Evolutionary conservation across 92 coral and sea anemone species (phyloP), one percentile per base, ranked within the genome.

Genomic region (Actinostola sp.): DNA sequence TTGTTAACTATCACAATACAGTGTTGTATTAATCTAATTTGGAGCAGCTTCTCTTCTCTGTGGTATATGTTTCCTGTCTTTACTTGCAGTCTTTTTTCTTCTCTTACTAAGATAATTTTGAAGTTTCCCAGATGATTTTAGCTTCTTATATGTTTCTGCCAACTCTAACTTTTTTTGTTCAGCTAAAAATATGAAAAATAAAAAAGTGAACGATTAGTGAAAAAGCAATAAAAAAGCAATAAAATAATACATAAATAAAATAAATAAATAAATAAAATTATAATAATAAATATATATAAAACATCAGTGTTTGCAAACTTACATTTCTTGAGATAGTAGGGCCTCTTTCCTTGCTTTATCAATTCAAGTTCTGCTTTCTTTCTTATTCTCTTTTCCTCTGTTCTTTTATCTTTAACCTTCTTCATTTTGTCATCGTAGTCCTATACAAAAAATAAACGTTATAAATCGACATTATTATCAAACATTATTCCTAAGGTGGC

Each of bases 341-440:
- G 99, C 63, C 66, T 92, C 72, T 95, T 95, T 46, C 99, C 99
- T 57, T 95, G 90, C 65, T 95, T 91, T 29, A 95, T 84, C 46
- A 91, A 77, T 56, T 88, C 92, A 38, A 83, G 52, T 73, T 95
- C 99, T 41, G 81, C 74, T 77, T 88, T 78, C 67, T 86, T 95
- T 42, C 92, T 83, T 62, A 82, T 77, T 52, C 39, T 84, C 32
- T 66, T 86, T 36, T 70, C 88, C 53, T 95, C 92, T 52, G 82
- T 85, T 49, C 49, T 72, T 39, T 52, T 62, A 32, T 83, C 91
- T 45, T 51, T 72, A 0, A 75, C 50, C 50, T 88, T 88, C 33
- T 72, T 78, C 3, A 77, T 62, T 8, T 82, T 67, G 23, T 86
- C 95, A 56, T 85, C 82, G 70, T 95, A 92, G 9, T 95, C 86